Conservation (phyloP, 2,888 invertebrate species). For the Agonopterix subpropinquella region DNA sequence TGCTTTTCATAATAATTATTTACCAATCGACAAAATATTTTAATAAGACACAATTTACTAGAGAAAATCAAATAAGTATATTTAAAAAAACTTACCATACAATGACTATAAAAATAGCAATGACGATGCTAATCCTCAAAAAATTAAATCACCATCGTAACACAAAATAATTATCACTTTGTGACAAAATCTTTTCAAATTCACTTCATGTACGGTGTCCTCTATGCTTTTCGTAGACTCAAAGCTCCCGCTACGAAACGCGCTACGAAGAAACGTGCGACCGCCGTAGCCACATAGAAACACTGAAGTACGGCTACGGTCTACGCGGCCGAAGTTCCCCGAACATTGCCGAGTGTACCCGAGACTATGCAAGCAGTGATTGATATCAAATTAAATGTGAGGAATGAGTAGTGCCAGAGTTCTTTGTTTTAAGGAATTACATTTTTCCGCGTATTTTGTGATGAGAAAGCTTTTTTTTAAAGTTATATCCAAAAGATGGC, state of each 20-base stretch:
- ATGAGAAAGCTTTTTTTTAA: slow-evolving; percentile 14
- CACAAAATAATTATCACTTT: slow-evolving; percentile 34
- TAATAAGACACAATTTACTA: neutral
- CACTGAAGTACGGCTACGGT: slow-evolving; percentile 57
- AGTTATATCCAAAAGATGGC: too few species aligned
- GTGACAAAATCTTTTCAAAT: slow-evolving; percentile 14
- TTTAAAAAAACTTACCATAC: slow-evolving; percentile 47
- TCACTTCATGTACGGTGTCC: slow-evolving; percentile 1
- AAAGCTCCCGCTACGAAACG: slow-evolving; percentile 3
- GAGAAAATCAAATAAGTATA: neutral
- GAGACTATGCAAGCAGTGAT: slow-evolving; percentile 66
- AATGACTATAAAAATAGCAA: slow-evolving; percentile 30
- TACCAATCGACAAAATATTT: neutral
- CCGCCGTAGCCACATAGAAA: slow-evolving; percentile 48
- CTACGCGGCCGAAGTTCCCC: slow-evolving; percentile 44
- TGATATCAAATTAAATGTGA: slow-evolving; percentile 75
- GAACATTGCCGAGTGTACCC: slow-evolving; percentile 47
- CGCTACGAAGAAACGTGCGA: slow-evolving; percentile 44
- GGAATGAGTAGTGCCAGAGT: slow-evolving; percentile 66
- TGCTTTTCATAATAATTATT: neutral
- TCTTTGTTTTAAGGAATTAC: slow-evolving; percentile 69
- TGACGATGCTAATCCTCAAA: slow-evolving; percentile 33
- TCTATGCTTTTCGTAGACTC: slow-evolving; percentile 1
- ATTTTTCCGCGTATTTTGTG: slow-evolving; percentile 31
- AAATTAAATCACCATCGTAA: slow-evolving; percentile 31